Base-by-base conservation (phyloP, 1,140 invertebrate species). In the Lethrus apterus region DNA sequence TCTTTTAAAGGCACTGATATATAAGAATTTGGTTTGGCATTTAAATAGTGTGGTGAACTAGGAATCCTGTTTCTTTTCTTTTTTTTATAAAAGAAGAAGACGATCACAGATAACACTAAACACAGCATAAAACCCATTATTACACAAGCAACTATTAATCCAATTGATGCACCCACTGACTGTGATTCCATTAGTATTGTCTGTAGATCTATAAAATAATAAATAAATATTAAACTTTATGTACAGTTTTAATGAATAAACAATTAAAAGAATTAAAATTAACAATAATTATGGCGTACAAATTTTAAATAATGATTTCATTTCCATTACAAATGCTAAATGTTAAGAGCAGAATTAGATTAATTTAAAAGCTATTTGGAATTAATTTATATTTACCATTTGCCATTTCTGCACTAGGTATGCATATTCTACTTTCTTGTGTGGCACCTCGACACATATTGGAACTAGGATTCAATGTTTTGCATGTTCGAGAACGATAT, bases 21-120 rank as follows among this genome's bases (percentile, higher is more conserved):
- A 60, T 89, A 89, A 46, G 84, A 81, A 64, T 89, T 89, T 56
- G 84, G 84, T 58, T 85, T 86, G 0, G 75, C 70, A 11, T 79
- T 79, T 40, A 87, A 86, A 55, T 89, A 89, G 62, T 86, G 84
- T 0, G 84, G 83, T 35, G 78, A 81, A 9, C 77, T 72, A 0
- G 83, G 81, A 4, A 84, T 71, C 1, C 74, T 65, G 68, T 69
- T 32, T 70, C 69, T 42, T 62, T 63, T 44, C 64, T 69, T 46
- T 66, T 68, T 54, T 10, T 55, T 15, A 36, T 47, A 41, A 23
- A 47, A 13, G 29, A 52, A 36, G 35, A 45, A 35, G 20, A 44
- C 7, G 14, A 44, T 14, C 30, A 33, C 31, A 34, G 9, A 42
- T 21, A 10, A 56, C 5, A 43, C 2, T 26, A 72, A 30, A 18